These are phyloP conservation scores for Dermochelys coriacea DNA, from an alignment of 2,797 vertebrate species.

Conservation along the genomic window DNA sequence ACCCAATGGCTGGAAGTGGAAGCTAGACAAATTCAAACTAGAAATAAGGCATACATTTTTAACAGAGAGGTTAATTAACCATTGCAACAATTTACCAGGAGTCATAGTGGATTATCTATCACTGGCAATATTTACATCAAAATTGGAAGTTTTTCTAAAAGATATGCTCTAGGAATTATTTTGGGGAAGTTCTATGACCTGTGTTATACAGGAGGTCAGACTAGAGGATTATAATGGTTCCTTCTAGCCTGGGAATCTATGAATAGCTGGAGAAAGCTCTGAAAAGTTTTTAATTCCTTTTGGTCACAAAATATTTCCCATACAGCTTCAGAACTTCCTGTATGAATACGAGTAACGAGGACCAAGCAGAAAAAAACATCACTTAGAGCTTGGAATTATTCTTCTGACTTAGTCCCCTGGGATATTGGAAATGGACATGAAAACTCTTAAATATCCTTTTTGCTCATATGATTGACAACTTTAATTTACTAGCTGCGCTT, in stretches of 20 bases:
- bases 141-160: neutral
- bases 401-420: neutral
- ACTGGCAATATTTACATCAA: neutral
- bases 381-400: neutral
- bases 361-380: neutral
- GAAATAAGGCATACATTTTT: too few species aligned
- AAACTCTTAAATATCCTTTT: constrained; percentile 13
- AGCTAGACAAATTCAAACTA: neutral
- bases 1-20: neutral
- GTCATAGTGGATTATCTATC: neutral
- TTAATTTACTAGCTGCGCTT: constrained; percentile 60
- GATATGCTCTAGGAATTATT: neutral
- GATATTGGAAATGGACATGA: neutral
- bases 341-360: neutral
- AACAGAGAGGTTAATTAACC: neutral
- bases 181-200: neutral
- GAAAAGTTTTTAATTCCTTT: neutral
- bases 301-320: constrained; percentile 12
- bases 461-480: constrained; percentile 44
- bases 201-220: too few species aligned
- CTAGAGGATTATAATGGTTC: too few species aligned
- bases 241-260: neutral
- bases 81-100: neutral
- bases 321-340: neutral
- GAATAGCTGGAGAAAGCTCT: neutral